These are phyloP conservation scores for Pangasius djambal DNA, from an alignment of 2,797 vertebrate genomes.

Conservation along the genomic window DNA sequence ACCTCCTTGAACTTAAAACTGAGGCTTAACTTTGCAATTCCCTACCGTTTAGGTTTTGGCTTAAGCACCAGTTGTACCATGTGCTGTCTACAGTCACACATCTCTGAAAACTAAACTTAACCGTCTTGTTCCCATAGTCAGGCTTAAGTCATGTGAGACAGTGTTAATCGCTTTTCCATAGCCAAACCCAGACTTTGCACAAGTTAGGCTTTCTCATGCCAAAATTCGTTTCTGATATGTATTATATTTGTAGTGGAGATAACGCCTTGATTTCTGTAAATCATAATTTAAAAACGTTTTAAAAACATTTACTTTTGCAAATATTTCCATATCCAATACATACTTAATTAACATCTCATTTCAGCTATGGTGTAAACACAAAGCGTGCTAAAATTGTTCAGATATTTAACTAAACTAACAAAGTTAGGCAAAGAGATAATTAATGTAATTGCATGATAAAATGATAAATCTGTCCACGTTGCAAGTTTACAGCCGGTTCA, in stretches of 20 bases:
- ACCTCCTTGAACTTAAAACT: neutral
- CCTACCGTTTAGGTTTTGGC: neutral
- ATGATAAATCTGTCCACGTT: neutral
- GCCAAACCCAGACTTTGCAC: neutral
- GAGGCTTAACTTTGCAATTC: neutral
- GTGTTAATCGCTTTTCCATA: constrained; percentile 37
- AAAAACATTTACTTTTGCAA: neutral
- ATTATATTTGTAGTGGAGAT: neutral
- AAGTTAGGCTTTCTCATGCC: neutral
- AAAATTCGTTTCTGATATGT: neutral
- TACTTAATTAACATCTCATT: neutral
- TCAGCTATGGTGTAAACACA: neutral
- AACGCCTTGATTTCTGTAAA: neutral
- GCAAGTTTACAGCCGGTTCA: neutral
- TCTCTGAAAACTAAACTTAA: constrained; percentile 14
- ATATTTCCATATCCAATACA: neutral
- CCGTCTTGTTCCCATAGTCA: neutral
- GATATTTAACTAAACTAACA: neutral
- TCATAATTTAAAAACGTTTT: neutral
- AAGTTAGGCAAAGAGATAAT: neutral
- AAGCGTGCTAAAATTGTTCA: neutral
- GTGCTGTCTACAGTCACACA: constrained; percentile 5
- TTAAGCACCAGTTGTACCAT: neutral
- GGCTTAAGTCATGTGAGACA: constrained; percentile 6
- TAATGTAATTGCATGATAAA: neutral